Evolutionary conservation across 1,140 invertebrate genomes (phyloP).

Genomic region (Drosophila ficusphila): DNA sequence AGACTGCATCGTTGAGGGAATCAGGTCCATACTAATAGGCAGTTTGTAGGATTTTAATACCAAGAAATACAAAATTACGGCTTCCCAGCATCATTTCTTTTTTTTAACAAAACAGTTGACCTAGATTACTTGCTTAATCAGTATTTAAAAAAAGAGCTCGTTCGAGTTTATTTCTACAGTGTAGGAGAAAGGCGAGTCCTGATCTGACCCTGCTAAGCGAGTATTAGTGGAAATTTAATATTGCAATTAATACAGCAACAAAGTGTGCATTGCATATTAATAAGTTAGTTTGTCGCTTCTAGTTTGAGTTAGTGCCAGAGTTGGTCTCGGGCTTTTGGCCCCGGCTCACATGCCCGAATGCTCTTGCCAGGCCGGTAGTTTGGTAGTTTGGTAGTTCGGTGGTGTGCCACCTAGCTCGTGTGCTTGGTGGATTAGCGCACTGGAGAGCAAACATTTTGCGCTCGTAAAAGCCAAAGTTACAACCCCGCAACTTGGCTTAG

Average conservation of each 20-base stretch:
- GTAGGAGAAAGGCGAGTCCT: conserved; percentile 9
- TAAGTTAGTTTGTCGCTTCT: conserved; percentile 69
- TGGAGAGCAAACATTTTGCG: conserved; percentile 68
- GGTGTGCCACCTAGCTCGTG: conserved; percentile 38
- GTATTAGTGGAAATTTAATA: conserved; percentile 83
- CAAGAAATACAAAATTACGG: too few relatives aligned
- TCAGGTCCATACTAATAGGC: too few relatives aligned
- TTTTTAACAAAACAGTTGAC: too few relatives aligned
- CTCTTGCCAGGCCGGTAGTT: conserved; percentile 12
- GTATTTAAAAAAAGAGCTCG: too few relatives aligned
- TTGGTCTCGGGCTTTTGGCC: conserved; percentile 7
- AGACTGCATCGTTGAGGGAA: too few relatives aligned
- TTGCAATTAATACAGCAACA: conserved; percentile 82
- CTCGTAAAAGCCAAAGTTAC: conserved; percentile 77
- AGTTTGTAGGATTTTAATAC: too few relatives aligned
- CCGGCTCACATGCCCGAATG: neutral
- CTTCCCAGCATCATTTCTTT: too few relatives aligned
- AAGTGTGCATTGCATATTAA: conserved; percentile 83
- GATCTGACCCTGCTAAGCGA: conserved; percentile 60
- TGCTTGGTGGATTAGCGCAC: conserved; percentile 64
- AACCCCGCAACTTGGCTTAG: conserved; percentile 60
- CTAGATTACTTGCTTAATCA: too few relatives aligned
- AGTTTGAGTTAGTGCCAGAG: conserved; percentile 40
- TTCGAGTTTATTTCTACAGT: conserved; percentile 4
- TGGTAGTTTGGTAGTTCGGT: conserved; percentile 37